Evolutionary conservation across 2,888 invertebrate species (phyloP).

Genomic region (Entomobrya multifasciata): DNA sequence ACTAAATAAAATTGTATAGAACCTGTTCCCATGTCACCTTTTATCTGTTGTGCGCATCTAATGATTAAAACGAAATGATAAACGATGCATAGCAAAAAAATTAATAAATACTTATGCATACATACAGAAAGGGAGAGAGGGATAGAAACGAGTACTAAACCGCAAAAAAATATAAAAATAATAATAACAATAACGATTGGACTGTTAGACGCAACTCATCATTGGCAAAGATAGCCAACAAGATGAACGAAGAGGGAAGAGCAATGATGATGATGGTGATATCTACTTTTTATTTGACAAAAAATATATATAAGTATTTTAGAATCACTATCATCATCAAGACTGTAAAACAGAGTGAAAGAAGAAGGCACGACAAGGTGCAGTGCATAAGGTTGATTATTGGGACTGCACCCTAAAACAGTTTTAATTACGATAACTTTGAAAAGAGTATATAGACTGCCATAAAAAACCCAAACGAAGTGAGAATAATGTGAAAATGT

Average conservation of each 20-base stretch:
- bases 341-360: neutral
- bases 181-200: constrained; percentile 13
- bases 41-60: constrained; percentile 59
- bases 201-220: constrained; percentile 46
- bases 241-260: neutral
- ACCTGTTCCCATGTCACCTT: constrained; percentile 75
- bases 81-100: constrained; percentile 58
- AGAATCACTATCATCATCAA: too few species aligned
- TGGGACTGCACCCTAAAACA: constrained; percentile 69
- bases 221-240: neutral
- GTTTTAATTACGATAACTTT: constrained; percentile 66
- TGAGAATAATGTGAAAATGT: constrained; percentile 53
- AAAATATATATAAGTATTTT: constrained; percentile 22
- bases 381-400: constrained; percentile 52
- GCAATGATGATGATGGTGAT: neutral
- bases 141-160: constrained; percentile 5
- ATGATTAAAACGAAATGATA: constrained; percentile 64
- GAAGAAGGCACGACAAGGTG: neutral
- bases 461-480: too few species aligned
- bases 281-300: constrained; percentile 32
- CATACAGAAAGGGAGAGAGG: constrained; percentile 28
- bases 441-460: too few species aligned
- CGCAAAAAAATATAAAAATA: neutral
- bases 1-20: constrained; percentile 58
- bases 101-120: constrained; percentile 44